phyloP scores from a whole-genome alignment of 2,888 invertebrate genomes.

The Pediacus dermestoides region DNA sequence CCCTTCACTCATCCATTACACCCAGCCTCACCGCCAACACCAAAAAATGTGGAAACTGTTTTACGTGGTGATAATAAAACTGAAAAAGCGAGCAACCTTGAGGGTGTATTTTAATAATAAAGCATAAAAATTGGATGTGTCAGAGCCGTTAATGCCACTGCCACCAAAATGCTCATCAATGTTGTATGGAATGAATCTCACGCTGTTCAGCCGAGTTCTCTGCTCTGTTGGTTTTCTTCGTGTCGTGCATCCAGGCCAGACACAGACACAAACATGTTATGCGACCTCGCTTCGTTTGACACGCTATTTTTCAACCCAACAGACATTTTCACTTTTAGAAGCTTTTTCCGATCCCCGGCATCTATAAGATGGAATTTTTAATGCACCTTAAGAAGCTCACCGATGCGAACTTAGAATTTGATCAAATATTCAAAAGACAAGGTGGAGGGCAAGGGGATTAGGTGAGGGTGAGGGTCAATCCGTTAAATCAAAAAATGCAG shows the following conservation, averaged over 20 bases:
- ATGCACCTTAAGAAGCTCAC: constrained; percentile 1
- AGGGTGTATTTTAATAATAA: constrained; percentile 23
- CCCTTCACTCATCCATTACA: constrained; percentile 1
- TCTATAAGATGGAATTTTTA: constrained; percentile 6
- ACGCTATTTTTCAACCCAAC: constrained; percentile 24
- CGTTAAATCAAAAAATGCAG: too few relatives aligned
- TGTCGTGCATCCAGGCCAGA: constrained; percentile 3
- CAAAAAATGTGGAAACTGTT: constrained; percentile 9
- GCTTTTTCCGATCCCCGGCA: constrained; percentile 20
- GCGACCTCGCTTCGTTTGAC: constrained; percentile 23
- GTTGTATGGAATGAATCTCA: constrained; percentile 19
- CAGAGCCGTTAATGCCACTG: too few relatives aligned
- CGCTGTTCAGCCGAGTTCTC: constrained; percentile 11
- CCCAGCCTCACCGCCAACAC: constrained; percentile 3
- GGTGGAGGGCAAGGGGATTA: too few relatives aligned
- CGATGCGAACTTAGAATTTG: constrained; percentile 1
- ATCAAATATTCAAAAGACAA: too few relatives aligned
- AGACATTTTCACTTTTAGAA: constrained; percentile 28
- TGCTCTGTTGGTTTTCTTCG: constrained; percentile 8
- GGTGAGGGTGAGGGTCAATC: too few relatives aligned
- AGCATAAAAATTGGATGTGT: constrained; percentile 24
- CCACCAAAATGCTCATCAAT: constrained; percentile 29
- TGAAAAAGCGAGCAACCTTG: constrained; percentile 15
- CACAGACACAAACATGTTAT: constrained; percentile 12
- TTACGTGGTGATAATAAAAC: constrained; percentile 25